Conservation (phyloP, 2,888 invertebrate genomes). For the Epinotia demarniana region DNA sequence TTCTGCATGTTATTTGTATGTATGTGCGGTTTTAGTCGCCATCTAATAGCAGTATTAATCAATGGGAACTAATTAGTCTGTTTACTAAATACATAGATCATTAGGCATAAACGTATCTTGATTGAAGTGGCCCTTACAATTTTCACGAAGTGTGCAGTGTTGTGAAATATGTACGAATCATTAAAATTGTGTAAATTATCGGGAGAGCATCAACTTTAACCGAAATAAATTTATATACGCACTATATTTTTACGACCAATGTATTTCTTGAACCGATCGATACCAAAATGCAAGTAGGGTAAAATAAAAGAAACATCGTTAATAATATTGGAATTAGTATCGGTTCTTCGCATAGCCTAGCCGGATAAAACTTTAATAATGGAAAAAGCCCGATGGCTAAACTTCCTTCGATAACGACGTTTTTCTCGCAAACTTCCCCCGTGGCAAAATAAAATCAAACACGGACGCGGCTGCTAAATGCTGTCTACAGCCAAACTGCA, state of each 20-base stretch:
- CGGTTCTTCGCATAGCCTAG: slow-evolving; percentile 59
- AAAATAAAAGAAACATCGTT: slow-evolving; percentile 51
- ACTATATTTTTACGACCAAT: too few species aligned
- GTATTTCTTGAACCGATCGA: not conserved
- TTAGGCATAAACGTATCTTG: not conserved
- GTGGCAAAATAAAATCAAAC: slow-evolving; percentile 65
- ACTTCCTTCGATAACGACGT: slow-evolving; percentile 65
- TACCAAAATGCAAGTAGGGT: slow-evolving; percentile 46
- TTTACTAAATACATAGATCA: slow-evolving; percentile 3
- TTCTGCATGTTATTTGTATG: not conserved
- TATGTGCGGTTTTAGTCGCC: slow-evolving; percentile 16
- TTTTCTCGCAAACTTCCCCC: slow-evolving; percentile 63
- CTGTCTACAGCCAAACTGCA: slow-evolving; percentile 26
- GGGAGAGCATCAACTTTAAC: too few species aligned
- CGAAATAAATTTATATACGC: too few species aligned
- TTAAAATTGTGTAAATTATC: too few species aligned
- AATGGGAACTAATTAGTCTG: slow-evolving; percentile 1
- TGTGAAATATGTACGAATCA: not conserved
- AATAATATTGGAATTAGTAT: slow-evolving; percentile 59
- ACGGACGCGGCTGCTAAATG: slow-evolving; percentile 43
- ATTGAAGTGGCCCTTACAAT: not conserved
- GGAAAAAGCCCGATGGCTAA: slow-evolving; percentile 69
- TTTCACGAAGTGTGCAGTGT: not conserved
- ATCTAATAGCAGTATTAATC: slow-evolving; percentile 10
- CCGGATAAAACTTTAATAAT: slow-evolving; percentile 75